Evolutionary conservation across 2,113 vertebrate genomes (phyloP).

Genomic region (Macrotis lagotis): DNA sequence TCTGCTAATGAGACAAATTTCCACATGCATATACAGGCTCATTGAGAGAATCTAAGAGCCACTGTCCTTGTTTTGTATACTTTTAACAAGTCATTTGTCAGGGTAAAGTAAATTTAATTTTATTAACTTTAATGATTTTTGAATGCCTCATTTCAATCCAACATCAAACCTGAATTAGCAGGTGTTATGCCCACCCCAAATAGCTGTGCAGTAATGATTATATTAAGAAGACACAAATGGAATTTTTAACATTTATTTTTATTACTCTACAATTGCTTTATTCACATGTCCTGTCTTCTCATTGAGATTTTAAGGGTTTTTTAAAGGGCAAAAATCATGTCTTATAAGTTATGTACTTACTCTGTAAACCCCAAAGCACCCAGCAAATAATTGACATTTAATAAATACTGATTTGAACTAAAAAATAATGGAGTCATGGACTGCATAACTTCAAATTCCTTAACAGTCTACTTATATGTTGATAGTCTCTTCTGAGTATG

Average conservation of each 20-base stretch:
- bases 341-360: neutral
- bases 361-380: neutral
- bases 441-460: neutral
- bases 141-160: neutral
- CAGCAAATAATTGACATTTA: neutral
- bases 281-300: neutral
- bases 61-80: neutral
- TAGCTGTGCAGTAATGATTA: neutral
- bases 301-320: neutral
- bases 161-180: neutral
- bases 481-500: neutral
- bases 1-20: neutral
- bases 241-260: neutral
- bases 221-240: neutral
- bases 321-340: neutral
- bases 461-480: neutral
- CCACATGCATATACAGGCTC: neutral
- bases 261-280: neutral
- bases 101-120: neutral
- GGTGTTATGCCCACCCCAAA: neutral
- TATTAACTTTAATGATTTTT: neutral
- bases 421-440: slow-evolving; percentile 16
- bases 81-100: neutral
- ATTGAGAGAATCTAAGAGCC: neutral
- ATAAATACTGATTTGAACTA: neutral